phyloP scores from a whole-genome alignment of 2,113 vertebrate genomes.

The Hucho hucho region DNA sequence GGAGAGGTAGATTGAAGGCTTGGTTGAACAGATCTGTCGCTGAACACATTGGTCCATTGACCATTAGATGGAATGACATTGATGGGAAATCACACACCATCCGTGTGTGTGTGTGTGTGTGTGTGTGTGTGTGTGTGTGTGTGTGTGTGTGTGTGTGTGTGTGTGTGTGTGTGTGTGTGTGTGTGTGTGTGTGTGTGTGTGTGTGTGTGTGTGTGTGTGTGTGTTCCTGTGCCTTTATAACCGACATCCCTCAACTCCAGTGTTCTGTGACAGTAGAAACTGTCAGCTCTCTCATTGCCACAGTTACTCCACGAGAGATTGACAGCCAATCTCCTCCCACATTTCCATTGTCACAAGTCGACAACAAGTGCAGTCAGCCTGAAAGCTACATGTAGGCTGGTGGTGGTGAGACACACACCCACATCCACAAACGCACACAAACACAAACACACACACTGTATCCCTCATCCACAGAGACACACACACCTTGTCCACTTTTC shows the following conservation, averaged over 20 bases:
- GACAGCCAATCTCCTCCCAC: not conserved
- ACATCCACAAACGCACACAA: not conserved
- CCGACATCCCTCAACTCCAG: not conserved
- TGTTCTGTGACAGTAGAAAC: constrained; percentile 3
- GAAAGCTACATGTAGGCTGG: not conserved
- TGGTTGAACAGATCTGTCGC: not conserved
- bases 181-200: no score
- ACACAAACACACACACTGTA: not conserved
- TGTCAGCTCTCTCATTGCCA: not conserved
- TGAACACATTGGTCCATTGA: not conserved
- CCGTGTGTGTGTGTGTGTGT: no score
- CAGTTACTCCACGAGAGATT: not conserved
- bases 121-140: no score
- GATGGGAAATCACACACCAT: not conserved
- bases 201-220: no score
- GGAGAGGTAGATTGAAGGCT: not conserved
- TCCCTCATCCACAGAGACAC: not conserved
- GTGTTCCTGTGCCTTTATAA: no score
- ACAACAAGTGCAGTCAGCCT: not conserved
- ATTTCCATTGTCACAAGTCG: not conserved
- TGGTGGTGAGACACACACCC: not conserved
- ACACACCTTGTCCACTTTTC: not conserved
- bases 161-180: no score
- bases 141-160: no score
- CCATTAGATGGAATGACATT: not conserved